These are phyloP conservation scores for Philopotamus ludificatus DNA, from an alignment of 1,140 invertebrate genomes.

Conservation along the genomic window DNA sequence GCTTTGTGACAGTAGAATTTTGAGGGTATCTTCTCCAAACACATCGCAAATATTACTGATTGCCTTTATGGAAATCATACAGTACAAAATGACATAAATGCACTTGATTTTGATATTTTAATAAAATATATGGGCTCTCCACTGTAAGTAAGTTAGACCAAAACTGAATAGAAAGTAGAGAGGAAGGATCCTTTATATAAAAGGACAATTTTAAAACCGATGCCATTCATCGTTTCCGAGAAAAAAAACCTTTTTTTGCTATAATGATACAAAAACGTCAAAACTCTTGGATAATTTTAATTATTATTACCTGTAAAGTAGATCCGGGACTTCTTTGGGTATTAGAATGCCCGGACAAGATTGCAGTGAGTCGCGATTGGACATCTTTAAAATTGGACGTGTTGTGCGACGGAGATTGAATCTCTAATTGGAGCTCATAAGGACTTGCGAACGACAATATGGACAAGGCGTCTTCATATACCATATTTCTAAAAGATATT, in stretches of 20 bases:
- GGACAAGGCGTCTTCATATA: conserved; percentile 85
- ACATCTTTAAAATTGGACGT: conserved; percentile 47
- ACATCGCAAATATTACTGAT: neutral
- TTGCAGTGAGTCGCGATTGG: conserved; percentile 11
- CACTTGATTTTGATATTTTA: neutral
- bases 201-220: no score
- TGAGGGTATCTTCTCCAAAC: no score
- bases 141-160: no score
- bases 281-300: no score
- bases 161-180: no score
- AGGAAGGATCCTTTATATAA: no score
- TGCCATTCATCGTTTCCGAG: no score
- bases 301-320: conserved; percentile 23
- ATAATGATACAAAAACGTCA: no score
- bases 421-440: conserved; percentile 75
- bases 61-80: neutral
- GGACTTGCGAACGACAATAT: conserved; percentile 91
- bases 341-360: conserved; percentile 10
- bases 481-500: conserved; percentile 84
- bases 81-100: neutral
- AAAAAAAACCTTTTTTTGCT: no score
- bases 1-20: no score
- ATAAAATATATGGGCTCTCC: neutral
- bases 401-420: conserved; percentile 55
- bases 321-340: conserved; percentile 20